Conservation (phyloP, 2,113 vertebrate species). For the Etia nguti region DNA sequence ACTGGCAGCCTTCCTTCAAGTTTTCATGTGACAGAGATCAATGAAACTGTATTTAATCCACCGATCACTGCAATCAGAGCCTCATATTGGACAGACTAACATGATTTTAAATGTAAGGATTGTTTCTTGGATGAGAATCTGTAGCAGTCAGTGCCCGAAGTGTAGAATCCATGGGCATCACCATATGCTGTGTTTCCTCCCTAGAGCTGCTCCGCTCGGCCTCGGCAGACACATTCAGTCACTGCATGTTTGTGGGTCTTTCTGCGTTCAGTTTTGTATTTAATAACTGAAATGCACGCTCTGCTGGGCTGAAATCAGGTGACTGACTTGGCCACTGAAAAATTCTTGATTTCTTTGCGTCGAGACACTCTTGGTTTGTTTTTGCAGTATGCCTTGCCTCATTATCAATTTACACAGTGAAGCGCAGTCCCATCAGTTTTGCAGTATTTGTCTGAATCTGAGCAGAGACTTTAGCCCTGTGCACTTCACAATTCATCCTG, state of each 20-base stretch:
- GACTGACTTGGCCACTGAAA: neutral
- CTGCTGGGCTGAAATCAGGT: neutral
- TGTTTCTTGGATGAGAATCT: neutral
- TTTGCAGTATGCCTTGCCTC: neutral
- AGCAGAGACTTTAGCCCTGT: neutral
- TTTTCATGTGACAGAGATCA: neutral
- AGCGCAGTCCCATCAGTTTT: neutral
- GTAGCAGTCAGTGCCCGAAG: neutral
- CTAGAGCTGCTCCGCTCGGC: neutral
- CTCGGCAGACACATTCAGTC: neutral
- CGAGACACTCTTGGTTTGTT: neutral
- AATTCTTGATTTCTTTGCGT: neutral
- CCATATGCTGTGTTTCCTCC: neutral
- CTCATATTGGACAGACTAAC: neutral
- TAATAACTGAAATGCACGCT: neutral
- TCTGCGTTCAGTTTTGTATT: neutral
- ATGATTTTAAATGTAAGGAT: neutral
- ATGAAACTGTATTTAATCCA: neutral
- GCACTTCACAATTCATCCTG: neutral
- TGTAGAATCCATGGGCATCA: neutral
- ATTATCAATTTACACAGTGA: neutral
- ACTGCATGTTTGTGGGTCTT: neutral
- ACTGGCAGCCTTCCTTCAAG: neutral
- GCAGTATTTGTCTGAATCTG: neutral
- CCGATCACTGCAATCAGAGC: neutral